Evolutionary conservation across 1,140 invertebrate species (phyloP).

Genomic region (Dryas iulia): DNA sequence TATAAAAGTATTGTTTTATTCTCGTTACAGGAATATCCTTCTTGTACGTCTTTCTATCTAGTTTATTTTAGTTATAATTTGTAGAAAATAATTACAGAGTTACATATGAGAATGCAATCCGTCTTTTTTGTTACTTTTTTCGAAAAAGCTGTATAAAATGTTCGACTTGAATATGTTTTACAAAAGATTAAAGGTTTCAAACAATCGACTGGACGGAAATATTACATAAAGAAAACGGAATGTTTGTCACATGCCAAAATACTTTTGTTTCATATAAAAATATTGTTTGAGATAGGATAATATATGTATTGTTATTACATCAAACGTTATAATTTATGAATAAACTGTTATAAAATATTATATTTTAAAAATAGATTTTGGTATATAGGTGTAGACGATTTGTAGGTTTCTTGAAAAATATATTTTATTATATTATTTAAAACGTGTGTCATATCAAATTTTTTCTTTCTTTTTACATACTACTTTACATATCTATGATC

Average conservation of each 20-base stretch:
- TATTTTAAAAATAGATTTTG: background rate
- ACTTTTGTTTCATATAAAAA: background rate
- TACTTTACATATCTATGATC: background rate
- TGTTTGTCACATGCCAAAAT: no score
- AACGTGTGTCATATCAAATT: background rate
- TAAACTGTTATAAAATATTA: background rate
- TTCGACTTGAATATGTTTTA: background rate
- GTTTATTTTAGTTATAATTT: background rate
- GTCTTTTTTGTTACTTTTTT: background rate
- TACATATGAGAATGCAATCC: background rate
- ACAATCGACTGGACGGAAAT: slow-evolving; percentile 10
- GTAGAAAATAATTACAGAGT: background rate
- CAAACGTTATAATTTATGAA: background rate
- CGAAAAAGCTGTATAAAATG: background rate
- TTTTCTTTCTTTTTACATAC: background rate
- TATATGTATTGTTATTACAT: no score
- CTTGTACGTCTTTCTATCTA: no score
- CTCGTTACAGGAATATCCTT: background rate
- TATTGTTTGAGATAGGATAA: background rate
- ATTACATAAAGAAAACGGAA: background rate
- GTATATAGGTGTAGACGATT: background rate
- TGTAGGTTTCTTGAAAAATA: background rate
- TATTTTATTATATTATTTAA: background rate
- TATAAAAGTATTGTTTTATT: background rate
- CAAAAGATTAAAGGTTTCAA: background rate